Evolutionary conservation across 2,113 vertebrate genomes (phyloP).

Genomic region (Heteronetta atricapilla): DNA sequence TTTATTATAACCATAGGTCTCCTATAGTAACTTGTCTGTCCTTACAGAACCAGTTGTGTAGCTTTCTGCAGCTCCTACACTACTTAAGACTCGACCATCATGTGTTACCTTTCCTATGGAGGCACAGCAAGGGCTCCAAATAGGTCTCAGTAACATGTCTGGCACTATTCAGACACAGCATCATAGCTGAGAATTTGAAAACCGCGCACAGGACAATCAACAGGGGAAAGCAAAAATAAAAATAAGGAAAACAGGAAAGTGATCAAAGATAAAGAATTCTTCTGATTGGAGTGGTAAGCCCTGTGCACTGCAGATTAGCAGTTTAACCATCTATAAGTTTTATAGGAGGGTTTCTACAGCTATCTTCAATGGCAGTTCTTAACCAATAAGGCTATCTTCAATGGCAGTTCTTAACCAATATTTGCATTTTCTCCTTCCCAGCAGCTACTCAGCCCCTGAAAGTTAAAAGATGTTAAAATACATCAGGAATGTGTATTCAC

Average conservation of each 20-base stretch:
- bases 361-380: not conserved
- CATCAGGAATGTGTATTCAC: not conserved
- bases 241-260: not conserved
- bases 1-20: not conserved
- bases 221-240: not conserved
- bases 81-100: not conserved
- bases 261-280: not conserved
- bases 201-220: not conserved
- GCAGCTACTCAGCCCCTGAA: not conserved
- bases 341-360: not conserved
- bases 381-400: not conserved
- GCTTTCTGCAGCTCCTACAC: not conserved
- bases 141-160: rapidly evolving
- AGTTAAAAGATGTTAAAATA: not conserved
- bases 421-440: not conserved
- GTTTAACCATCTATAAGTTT: rapidly evolving
- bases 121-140: rapidly evolving
- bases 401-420: not conserved
- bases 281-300: not conserved
- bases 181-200: not conserved
- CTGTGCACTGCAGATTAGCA: not conserved
- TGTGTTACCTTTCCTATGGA: not conserved
- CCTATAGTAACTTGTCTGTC: not conserved
- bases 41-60: not conserved
- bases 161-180: not conserved